These are phyloP conservation scores for Mionectes olivaceus DNA, from an alignment of 2,797 vertebrate genomes.

Conservation along the genomic window DNA sequence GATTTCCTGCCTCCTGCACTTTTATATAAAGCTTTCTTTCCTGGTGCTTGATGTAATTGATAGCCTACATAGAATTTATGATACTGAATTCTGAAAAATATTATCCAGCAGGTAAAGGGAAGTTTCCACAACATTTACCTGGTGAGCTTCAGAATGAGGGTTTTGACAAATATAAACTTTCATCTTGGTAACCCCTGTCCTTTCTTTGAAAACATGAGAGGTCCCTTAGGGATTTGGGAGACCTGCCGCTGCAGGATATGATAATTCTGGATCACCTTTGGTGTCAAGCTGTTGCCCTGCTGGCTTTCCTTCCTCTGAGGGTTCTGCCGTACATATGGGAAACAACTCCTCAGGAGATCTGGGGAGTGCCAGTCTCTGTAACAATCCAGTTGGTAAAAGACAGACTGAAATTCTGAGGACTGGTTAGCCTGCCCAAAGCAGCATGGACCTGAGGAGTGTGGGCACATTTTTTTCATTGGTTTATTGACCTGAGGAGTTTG, in stretches of 20 bases:
- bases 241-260: background rate
- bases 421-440: background rate
- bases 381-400: background rate
- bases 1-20: background rate
- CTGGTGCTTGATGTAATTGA: background rate
- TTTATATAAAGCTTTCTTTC: background rate
- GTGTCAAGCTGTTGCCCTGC: background rate
- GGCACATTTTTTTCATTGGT: rapidly evolving
- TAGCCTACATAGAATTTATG: background rate
- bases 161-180: background rate
- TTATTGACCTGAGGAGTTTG: too few relatives aligned
- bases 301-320: background rate
- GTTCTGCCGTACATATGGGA: background rate
- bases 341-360: background rate
- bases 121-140: background rate
- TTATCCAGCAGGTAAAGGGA: background rate
- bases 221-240: background rate
- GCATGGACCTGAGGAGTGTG: rapidly evolving
- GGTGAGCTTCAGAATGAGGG: background rate
- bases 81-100: background rate
- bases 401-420: background rate
- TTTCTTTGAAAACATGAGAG: background rate
- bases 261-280: background rate
- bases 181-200: background rate
- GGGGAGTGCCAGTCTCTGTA: too few relatives aligned